A percentile compares a stretch with the other conserved stretches of the same genome.
Conservation (phyloP, 2,888 invertebrate species). For the Tetrapedia diversipes region DNA sequence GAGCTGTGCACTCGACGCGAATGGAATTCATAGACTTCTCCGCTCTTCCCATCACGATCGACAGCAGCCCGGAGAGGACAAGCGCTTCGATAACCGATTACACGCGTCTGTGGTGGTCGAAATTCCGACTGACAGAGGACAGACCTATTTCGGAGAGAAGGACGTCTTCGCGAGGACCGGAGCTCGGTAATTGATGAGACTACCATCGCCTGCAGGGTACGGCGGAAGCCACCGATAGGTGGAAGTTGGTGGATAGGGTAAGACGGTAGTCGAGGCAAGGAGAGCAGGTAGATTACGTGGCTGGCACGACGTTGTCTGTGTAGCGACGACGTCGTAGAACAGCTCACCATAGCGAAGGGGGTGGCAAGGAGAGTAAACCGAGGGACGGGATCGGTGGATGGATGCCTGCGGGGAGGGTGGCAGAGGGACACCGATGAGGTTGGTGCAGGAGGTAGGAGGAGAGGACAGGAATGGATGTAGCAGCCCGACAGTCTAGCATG, state of each 20-base stretch:
- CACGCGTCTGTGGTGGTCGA: conserved; percentile 25
- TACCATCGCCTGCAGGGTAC: conserved; percentile 34
- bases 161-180: conserved; percentile 35
- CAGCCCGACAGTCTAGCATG: conserved; percentile 76
- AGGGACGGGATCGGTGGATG: conserved; percentile 37
- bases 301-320: conserved; percentile 34
- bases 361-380: conserved; percentile 19
- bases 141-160: conserved; percentile 45
- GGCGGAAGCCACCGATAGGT: conserved; percentile 22
- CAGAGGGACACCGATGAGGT: conserved; percentile 29
- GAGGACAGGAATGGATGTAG: conserved; percentile 68
- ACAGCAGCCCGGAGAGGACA: conserved; percentile 13
- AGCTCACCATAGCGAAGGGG: not conserved
- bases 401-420: conserved; percentile 35
- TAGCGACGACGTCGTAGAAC: conserved; percentile 12
- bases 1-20: conserved; percentile 22
- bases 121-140: conserved; percentile 42
- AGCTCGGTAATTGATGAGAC: conserved; percentile 71
- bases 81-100: conserved; percentile 48
- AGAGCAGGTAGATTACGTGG: conserved; percentile 54
- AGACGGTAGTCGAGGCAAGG: conserved; percentile 41
- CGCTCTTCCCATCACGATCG: not conserved
- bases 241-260: conserved; percentile 7
- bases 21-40: conserved; percentile 31
- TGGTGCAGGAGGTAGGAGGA: conserved; percentile 22